A percentile compares a stretch with the other conserved stretches of the same genome.
phyloP scores from a whole-genome alignment of 1,140 invertebrate genomes.

The Pseudachorutes palmiensis region DNA sequence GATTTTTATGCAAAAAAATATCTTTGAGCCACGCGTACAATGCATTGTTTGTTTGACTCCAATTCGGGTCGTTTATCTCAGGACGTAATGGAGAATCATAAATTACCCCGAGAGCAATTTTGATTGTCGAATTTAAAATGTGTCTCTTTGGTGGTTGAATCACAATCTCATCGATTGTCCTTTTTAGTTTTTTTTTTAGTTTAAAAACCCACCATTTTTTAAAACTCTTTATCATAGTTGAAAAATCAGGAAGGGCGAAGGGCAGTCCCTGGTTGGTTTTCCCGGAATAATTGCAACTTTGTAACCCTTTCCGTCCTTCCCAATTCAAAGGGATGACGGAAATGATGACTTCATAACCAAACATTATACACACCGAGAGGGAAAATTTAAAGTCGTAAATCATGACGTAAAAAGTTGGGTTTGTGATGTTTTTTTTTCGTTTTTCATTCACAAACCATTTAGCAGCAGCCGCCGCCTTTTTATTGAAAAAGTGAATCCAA shows the following conservation, averaged over 20 bases:
- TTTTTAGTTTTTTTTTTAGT: no score
- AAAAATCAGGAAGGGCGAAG: neutral
- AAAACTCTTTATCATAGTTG: neutral
- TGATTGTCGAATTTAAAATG: neutral
- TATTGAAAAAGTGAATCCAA: neutral
- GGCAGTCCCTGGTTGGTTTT: no score
- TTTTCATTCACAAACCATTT: conserved; percentile 30
- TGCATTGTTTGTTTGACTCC: neutral
- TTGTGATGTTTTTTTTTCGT: neutral
- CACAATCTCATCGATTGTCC: neutral
- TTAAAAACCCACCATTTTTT: neutral
- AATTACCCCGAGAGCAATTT: neutral
- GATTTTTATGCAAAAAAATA: neutral
- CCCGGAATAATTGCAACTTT: no score
- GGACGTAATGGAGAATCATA: neutral
- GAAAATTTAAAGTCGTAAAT: conserved; percentile 26
- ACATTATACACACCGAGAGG: neutral
- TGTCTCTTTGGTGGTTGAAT: neutral
- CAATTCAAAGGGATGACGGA: neutral
- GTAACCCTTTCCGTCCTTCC: conserved; percentile 7
- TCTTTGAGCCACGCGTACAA: neutral
- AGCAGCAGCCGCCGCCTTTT: neutral
- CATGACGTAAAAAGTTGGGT: conserved; percentile 14
- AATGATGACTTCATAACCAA: conserved; percentile 28
- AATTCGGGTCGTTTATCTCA: neutral